Evolutionary conservation across 2,797 vertebrate species (phyloP), one percentile per base, ranked within the genome.

Genomic region (Helostoma temminkii): DNA sequence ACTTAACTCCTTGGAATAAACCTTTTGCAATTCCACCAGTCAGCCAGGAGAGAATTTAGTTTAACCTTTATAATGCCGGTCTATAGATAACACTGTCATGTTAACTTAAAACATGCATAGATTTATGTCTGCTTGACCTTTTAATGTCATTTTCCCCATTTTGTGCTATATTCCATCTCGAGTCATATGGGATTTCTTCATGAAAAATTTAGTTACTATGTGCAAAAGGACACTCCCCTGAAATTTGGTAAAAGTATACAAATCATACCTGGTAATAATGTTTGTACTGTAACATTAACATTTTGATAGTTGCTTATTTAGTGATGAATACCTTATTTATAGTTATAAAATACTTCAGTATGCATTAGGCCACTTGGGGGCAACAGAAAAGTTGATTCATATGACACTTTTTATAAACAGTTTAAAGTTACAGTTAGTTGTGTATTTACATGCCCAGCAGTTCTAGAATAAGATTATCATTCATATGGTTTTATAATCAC

Each of bases 81-180:
- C 58, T 52, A 43, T 57, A 42, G 50, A 52, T 47, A 7, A 34
- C 45, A 22, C n/a, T 19, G 36, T 19, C 32, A 47, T 30, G 26
- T 58, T 36, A 65, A 49, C 78, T 65, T 45, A 46, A 43, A 80
- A 56, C 64, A 55, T 70, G 79, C 56, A 65, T 39, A 55, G 55
- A n/a, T 50, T 47, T 63, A 14, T 65, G 54, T 25, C 49, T 59
- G 57, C 56, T 25, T 82, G 75, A 87, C 78, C 74, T 87, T 87
- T 81, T 64, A 26, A 64, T 81, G 43, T 76, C 46, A 80, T 84
- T 81, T 79, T 70, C 43, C 54, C 9, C 26, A 53, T 76, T 71
- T 66, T 4, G 19, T 68, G 43, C 66, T 74, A 21, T 36, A 34
- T 76, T 37, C 62, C 67, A 50, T 52, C 15, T 28, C 19, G 8